phyloP scores from a whole-genome alignment of 2,888 invertebrate genomes.

The Drosophila rellima region DNA sequence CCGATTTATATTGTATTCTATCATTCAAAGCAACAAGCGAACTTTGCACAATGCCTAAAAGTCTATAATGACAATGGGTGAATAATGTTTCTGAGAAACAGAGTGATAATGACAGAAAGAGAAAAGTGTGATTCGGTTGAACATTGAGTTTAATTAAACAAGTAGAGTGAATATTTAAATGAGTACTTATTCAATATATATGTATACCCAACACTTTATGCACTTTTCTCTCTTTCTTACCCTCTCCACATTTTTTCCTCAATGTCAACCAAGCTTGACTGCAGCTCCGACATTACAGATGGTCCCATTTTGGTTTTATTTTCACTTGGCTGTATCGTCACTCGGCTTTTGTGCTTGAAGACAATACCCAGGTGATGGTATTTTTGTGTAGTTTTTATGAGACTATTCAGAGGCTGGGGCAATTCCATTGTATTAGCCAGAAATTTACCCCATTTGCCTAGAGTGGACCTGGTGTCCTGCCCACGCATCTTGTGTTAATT shows the following conservation, averaged over 20 bases:
- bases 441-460: constrained; percentile 29
- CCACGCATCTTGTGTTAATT: constrained; percentile 62
- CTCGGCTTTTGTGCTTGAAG: constrained; percentile 7
- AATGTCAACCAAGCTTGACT: background rate
- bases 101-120: background rate
- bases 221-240: background rate
- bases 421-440: constrained; percentile 34
- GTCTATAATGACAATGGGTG: constrained; percentile 40
- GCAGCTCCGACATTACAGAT: background rate
- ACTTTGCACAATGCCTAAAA: constrained; percentile 37
- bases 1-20: constrained; percentile 71
- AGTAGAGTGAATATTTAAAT: constrained; percentile 1
- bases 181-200: constrained; percentile 3
- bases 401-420: constrained; percentile 4
- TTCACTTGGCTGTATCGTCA: background rate
- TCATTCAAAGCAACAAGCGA: constrained; percentile 62
- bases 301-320: constrained; percentile 2
- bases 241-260: background rate
- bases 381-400: constrained; percentile 21
- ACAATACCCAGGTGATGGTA: constrained; percentile 20
- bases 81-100: constrained; percentile 6
- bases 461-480: background rate
- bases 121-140: background rate
- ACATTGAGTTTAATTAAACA: constrained; percentile 56
- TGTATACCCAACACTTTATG: background rate